Evolutionary conservation across 2,888 invertebrate species (phyloP), one percentile per base, ranked within the genome.

Genomic region (Hypsopygia costalis): DNA sequence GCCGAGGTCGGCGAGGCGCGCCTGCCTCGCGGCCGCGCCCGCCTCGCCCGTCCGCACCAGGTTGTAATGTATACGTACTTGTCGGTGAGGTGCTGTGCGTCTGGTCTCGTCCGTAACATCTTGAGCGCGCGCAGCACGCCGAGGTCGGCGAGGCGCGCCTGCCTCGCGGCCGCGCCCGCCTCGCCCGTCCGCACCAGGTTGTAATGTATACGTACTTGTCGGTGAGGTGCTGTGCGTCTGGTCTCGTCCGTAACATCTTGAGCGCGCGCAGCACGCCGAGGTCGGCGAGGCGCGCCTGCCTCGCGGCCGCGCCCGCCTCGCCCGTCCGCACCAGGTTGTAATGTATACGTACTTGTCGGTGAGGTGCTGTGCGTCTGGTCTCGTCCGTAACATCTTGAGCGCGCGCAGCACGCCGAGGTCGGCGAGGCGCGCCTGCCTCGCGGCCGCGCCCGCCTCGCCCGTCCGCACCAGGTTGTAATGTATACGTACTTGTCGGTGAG

Each of bases 131-230:
- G 93, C 65, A 95, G 91, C 52, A 97, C 94, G 43, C 97, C 97
- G 69, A 97, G 90, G 66, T 97, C 96, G 50, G 93, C 92, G 37
- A 97, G 90, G 51, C 94, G 92, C 47, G 92, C 91, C 76, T 97
- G 97, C 35, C 97, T 82, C 64, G 94, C 94, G 9, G 90, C 81
- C 36, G 94, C 93, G 55, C 95, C 95, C 41, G 93, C 92, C 79
- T 97, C 96, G 21, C 69, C 95, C 68, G 94, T 93, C 92, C 97
- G 94, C 50, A 96, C 94, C 58, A 98, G 90, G 90, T 97, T 97
- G 41, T n/a, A n/a, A n/a, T n/a, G n/a, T n/a, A n/a, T 50, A 93
- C 91, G 28, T 43, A 94, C 94, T 93, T 93, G 73, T 94, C 94
- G 72, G 92, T 94, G 50, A 95, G 85, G 44, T 82, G 85, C 45